Conservation (phyloP, 2,797 vertebrate genomes). For the Psittacula echo region DNA sequence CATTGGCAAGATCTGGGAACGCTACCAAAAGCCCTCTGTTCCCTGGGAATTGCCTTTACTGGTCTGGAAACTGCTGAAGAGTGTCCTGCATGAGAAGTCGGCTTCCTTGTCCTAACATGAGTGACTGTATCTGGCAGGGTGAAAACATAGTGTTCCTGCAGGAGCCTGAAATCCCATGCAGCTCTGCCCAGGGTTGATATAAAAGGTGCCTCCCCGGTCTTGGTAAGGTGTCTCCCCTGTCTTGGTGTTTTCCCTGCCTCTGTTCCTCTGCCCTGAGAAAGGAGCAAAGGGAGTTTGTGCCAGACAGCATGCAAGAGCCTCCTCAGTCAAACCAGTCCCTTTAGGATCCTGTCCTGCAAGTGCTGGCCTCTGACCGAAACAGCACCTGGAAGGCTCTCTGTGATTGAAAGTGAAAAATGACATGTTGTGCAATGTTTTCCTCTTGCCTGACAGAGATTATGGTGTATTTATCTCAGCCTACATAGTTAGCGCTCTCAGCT, state of each 20-base stretch:
- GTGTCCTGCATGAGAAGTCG: neutral
- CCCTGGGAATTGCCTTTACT: neutral
- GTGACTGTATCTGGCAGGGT: neutral
- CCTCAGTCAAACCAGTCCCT: neutral
- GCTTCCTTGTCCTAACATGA: neutral
- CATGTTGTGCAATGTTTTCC: neutral
- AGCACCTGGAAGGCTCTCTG: neutral
- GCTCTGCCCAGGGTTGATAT: neutral
- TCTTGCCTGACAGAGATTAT: neutral
- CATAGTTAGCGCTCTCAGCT: rapidly evolving
- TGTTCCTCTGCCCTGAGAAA: neutral
- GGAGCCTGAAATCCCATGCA: neutral
- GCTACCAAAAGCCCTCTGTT: neutral
- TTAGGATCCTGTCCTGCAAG: neutral
- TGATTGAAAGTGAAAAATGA: neutral
- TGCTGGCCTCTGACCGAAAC: neutral
- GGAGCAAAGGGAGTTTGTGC: neutral
- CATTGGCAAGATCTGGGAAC: conserved; percentile 32
- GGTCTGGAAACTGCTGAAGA: neutral
- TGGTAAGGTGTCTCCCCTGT: neutral
- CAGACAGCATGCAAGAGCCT: neutral
- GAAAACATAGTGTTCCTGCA: neutral
- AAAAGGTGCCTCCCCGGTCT: neutral
- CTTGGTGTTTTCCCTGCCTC: neutral
- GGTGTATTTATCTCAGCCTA: neutral